phyloP scores from a whole-genome alignment of 2,888 invertebrate genomes.

The Coleophora deauratella region DNA sequence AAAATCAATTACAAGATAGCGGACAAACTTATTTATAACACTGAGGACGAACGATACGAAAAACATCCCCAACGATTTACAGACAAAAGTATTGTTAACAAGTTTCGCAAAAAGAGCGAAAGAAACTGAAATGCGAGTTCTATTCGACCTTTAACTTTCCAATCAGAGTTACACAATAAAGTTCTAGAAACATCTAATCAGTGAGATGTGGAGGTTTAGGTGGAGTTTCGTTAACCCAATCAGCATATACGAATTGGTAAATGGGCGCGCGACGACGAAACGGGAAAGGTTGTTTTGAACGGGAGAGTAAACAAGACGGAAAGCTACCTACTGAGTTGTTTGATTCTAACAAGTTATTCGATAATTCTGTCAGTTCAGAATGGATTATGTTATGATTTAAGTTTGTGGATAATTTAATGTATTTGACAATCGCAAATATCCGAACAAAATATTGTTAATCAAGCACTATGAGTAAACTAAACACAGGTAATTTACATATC shows the following conservation, averaged over 20 bases:
- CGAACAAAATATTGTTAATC: no score
- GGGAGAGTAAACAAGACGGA: no score
- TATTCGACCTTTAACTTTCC: constrained; percentile 40
- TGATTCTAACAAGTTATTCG: no score
- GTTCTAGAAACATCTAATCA: constrained; percentile 50
- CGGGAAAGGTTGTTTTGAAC: no score
- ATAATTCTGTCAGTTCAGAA: no score
- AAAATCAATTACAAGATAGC: constrained; percentile 13
- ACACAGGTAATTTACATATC: no score
- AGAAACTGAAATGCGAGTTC: constrained; percentile 35
- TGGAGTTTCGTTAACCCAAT: constrained; percentile 36
- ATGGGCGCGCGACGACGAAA: constrained; percentile 26
- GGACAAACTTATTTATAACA: constrained; percentile 8
- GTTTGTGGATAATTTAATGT: no score
- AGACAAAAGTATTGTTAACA: constrained; percentile 29
- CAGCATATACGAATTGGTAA: constrained; percentile 47
- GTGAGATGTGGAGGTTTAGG: constrained; percentile 20
- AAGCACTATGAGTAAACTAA: no score
- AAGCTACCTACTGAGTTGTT: no score
- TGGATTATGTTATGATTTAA: no score
- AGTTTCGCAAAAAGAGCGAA: constrained; percentile 10
- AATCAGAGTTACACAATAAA: constrained; percentile 56
- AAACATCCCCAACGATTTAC: constrained; percentile 23
- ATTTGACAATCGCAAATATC: no score
- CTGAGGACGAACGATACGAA: constrained; percentile 10